phyloP scores from a whole-genome alignment of 2,888 invertebrate genomes.

The Plagodis dolabraria region DNA sequence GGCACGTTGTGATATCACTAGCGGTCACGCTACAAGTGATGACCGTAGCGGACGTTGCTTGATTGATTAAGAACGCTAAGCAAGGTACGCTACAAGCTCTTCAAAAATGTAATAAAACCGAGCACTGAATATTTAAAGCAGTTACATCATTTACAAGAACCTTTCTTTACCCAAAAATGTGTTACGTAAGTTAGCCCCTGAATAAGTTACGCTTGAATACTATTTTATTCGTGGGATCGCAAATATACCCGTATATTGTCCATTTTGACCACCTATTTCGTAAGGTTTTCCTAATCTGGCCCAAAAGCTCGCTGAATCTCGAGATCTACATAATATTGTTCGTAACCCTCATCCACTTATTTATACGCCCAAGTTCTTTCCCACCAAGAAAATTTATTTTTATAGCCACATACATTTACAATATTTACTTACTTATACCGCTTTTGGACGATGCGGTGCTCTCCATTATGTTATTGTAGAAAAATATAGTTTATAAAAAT shows the following conservation, averaged over 20 bases:
- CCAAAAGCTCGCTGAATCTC: slow-evolving; percentile 15
- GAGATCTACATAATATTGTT: slow-evolving; percentile 27
- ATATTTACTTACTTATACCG: slow-evolving; percentile 20
- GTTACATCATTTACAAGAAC: not conserved
- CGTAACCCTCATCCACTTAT: slow-evolving; percentile 29
- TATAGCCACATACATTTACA: slow-evolving; percentile 25
- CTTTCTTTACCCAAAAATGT: not conserved
- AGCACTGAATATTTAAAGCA: not conserved
- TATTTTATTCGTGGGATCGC: not conserved
- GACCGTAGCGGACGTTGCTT: too few relatives aligned
- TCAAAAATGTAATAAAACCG: too few relatives aligned
- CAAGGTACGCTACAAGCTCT: too few relatives aligned
- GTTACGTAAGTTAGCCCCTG: not conserved
- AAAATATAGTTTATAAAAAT: slow-evolving; percentile 4
- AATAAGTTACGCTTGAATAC: not conserved
- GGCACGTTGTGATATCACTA: too few relatives aligned
- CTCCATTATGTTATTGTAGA: slow-evolving; percentile 26
- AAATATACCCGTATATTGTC: slow-evolving; percentile 12
- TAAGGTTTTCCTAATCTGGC: slow-evolving; percentile 21
- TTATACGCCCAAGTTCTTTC: slow-evolving; percentile 26
- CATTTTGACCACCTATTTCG: slow-evolving; percentile 1
- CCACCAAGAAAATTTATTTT: slow-evolving; percentile 24
- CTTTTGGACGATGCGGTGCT: slow-evolving; percentile 15
- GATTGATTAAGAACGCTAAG: too few relatives aligned
- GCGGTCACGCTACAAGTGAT: too few relatives aligned